Conservation (phyloP, 2,797 vertebrate species). For the Etheostoma nigrum region DNA sequence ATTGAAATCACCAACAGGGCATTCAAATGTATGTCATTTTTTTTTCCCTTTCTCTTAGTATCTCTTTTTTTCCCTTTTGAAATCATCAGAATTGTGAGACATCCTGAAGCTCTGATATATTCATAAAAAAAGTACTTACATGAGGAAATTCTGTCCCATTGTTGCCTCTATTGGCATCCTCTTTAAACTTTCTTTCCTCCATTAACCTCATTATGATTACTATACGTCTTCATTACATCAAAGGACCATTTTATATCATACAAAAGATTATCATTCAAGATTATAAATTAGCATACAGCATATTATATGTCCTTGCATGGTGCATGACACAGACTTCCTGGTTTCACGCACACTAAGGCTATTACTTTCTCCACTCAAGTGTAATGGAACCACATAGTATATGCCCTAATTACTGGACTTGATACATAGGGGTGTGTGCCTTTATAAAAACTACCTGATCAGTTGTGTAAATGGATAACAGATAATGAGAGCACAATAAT, state of each 20-base stretch:
- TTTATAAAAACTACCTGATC: conserved; percentile 14
- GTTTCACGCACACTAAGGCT: conserved; percentile 3
- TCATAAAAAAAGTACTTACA: conserved; percentile 15
- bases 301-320: conserved; percentile 5
- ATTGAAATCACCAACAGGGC: conserved; percentile 32
- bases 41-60: conserved; percentile 2
- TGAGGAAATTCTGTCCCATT: background rate
- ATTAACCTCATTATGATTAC: conserved; percentile 3
- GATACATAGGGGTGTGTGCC: background rate
- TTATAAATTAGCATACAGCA: background rate
- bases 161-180: background rate
- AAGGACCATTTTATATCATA: background rate
- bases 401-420: conserved; percentile 27
- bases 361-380: conserved; percentile 27
- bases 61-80: conserved; percentile 12
- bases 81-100: background rate
- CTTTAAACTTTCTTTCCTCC: background rate
- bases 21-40: conserved; percentile 23
- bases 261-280: background rate
- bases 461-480: conserved; percentile 28
- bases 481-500: conserved; percentile 33
- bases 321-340: conserved; percentile 11
- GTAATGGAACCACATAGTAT: conserved; percentile 24
- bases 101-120: background rate
- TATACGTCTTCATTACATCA: conserved; percentile 6